Evolutionary conservation across 37 sponge, comb jelly and placozoan genomes (phyloP).

Genomic region (Eunapius fragilis): DNA sequence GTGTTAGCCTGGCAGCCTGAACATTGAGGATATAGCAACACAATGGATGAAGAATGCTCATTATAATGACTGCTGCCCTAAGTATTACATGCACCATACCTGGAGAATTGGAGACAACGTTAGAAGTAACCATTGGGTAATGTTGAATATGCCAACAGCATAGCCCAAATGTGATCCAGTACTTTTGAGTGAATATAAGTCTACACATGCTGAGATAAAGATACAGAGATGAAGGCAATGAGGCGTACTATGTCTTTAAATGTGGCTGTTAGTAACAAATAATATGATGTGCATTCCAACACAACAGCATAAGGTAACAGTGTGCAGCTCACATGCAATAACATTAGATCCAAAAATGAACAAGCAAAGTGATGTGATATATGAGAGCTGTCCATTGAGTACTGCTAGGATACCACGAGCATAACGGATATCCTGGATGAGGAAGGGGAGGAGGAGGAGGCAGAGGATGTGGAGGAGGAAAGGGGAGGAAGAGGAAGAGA

Average conservation of each 20-base stretch:
- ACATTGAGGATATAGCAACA: not conserved
- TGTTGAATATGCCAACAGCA: conserved; percentile 46
- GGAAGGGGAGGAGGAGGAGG: not conserved
- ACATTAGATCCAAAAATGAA: conserved; percentile 43
- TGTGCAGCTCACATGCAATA: conserved; percentile 53
- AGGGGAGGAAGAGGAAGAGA: not conserved
- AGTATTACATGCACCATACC: conserved; percentile 23
- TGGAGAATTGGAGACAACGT: conserved; percentile 46
- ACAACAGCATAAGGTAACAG: not conserved
- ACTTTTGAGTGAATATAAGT: not conserved
- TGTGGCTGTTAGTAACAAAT: no score
- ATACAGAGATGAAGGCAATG: not conserved
- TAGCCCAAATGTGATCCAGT: not conserved
- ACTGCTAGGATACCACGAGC: conserved; percentile 36
- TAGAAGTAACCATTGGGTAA: conserved; percentile 54
- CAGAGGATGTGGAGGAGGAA: not conserved
- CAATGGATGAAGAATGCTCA: not conserved
- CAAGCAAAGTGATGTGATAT: conserved; percentile 34
- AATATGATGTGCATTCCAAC: not conserved
- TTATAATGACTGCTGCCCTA: not conserved
- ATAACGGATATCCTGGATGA: conserved; percentile 33
- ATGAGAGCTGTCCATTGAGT: conserved; percentile 55
- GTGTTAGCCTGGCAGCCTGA: conserved; percentile 70
- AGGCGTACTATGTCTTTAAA: no score
- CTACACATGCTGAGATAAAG: not conserved